Evolutionary conservation across 1,140 invertebrate species (phyloP), one percentile per base, ranked within the genome.

Genomic region (Macrobrachium nipponense): DNA sequence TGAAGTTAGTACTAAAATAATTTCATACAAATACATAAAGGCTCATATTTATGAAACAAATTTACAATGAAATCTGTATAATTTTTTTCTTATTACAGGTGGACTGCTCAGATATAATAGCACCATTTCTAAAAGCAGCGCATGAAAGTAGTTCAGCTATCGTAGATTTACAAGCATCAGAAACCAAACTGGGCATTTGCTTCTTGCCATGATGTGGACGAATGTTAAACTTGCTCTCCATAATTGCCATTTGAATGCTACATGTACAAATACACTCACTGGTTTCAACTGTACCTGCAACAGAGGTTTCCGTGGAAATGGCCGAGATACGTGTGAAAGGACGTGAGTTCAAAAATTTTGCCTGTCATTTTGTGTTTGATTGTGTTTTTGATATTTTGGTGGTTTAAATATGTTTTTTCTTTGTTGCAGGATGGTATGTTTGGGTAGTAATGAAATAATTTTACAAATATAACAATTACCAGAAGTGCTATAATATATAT

Each of bases 161-260:
- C 87, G 86, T 88, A 20, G 91, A 92, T 17, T 27, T 66, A 5
- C 66, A 77, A 5, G 27, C 43, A 11, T 20, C 44, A 58, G 68
- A 61, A 15, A 90, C 92, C 0, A 91, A n/a, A 91, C 1, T 98
- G 97, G 97, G 96, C 97, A 0, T 98, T 98, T 89, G 95, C 95
- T 2, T 94, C 95, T 87, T 99, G 97, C 91, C 97, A 97, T 0
- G 97, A 98, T 91, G 95, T 99, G 0, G 96, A 99, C 90, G 97
- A 99, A 91, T 99, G 98, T 90, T n/a, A 94, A 94, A 2, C 92
- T 98, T 7, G 94, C 94, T 0, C 91, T 98, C 5, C 95, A 98
- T 89, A 94, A 97, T 89, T 99, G 98, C 90, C 97, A 98, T 91
- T 91, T 93, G 70, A 95, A 98, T 91, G 97, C 97, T 1, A 94